These are phyloP conservation scores for Thripadectes ignobilis DNA, from an alignment of 2,797 vertebrate genomes.

Conservation along the genomic window DNA sequence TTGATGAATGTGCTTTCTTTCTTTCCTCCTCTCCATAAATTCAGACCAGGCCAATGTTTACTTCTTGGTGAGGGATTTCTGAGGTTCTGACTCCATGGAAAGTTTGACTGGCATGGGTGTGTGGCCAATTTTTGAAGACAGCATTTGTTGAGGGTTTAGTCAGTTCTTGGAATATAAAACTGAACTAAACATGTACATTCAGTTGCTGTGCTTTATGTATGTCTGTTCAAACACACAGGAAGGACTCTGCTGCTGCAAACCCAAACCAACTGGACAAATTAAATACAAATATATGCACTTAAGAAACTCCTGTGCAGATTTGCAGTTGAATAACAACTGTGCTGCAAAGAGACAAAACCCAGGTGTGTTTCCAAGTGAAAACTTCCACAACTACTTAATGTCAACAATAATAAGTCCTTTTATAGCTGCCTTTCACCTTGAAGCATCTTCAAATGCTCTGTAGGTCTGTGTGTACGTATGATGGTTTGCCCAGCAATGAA, in stretches of 20 bases:
- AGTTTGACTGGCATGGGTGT: not conserved
- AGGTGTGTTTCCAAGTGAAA: not conserved
- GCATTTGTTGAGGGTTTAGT: slow-evolving; percentile 24
- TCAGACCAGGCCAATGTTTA: slow-evolving; percentile 1
- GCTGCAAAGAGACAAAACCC: not conserved
- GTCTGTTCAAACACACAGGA: not conserved
- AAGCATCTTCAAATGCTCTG: not conserved
- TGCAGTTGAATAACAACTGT: not conserved
- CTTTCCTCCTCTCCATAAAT: not conserved
- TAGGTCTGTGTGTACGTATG: not conserved
- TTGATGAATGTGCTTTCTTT: slow-evolving; percentile 9
- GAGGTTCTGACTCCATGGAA: slow-evolving; percentile 55
- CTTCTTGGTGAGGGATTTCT: slow-evolving; percentile 5
- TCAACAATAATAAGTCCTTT: not conserved
- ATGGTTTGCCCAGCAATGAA: not conserved
- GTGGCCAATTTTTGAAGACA: not conserved
- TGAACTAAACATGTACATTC: not conserved
- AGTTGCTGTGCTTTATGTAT: not conserved
- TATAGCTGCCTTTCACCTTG: slow-evolving; percentile 2
- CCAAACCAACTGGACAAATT: not conserved
- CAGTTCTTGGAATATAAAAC: not conserved
- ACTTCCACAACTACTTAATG: not conserved
- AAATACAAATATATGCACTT: not conserved
- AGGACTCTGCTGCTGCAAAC: not conserved
- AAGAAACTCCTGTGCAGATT: not conserved